These are phyloP conservation scores for Agonum fuliginosum DNA, from an alignment of 2,888 invertebrate genomes.

Conservation along the genomic window DNA sequence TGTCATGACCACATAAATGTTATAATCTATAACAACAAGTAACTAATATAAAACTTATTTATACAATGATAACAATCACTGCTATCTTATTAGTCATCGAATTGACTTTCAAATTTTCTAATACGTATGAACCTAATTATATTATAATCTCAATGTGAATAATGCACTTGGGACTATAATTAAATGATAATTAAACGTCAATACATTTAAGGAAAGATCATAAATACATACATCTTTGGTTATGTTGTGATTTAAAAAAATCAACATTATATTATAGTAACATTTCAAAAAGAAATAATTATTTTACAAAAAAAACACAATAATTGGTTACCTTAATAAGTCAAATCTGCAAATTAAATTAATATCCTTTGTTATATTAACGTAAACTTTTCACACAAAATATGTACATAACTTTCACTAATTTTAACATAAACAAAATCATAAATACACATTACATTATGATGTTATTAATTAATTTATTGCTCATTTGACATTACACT, in stretches of 20 bases:
- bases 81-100: not conserved
- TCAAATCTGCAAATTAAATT: not conserved
- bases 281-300: not conserved
- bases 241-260: not conserved
- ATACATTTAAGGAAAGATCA: not conserved
- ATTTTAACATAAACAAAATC: not conserved
- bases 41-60: too few species aligned
- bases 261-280: too few species aligned
- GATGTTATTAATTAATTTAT: not conserved
- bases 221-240: not conserved
- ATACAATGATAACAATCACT: not conserved
- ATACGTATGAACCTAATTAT: not conserved
- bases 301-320: not conserved
- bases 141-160: not conserved
- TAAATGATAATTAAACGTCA: not conserved
- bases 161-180: not conserved
- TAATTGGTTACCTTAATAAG: constrained; percentile 10
- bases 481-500: not conserved
- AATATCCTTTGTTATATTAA: not conserved
- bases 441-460: constrained; percentile 2
- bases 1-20: constrained; percentile 81
- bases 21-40: constrained; percentile 33
- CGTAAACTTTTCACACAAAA: not conserved
- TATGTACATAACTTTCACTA: constrained; percentile 9
- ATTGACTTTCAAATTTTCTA: not conserved